Percentiles rank a stretch among this genome's conserved stretches.
Conservation (phyloP, 2,888 invertebrate genomes). For the Hirtodrosophila trivittata region DNA sequence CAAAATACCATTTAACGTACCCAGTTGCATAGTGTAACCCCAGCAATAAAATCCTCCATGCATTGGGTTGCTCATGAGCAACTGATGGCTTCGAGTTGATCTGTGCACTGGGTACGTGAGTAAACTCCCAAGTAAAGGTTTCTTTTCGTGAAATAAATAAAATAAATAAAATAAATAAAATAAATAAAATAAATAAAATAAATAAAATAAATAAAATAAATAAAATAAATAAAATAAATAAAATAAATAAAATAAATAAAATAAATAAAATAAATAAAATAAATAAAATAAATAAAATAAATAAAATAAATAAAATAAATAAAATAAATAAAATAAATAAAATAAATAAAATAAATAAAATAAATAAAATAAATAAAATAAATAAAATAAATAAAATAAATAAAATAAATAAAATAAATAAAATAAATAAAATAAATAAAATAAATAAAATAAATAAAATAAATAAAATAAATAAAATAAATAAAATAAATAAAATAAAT, state of each 20-base stretch:
- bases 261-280: neutral
- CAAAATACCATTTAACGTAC: constrained; percentile 27
- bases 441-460: neutral
- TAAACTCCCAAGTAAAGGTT: too few species aligned
- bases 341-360: neutral
- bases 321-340: too few species aligned
- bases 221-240: too few species aligned
- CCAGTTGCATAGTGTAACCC: neutral
- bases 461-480: too few species aligned
- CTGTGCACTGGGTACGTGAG: too few species aligned
- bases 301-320: too few species aligned
- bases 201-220: neutral
- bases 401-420: too few species aligned
- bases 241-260: neutral
- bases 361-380: too few species aligned
- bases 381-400: neutral
- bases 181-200: too few species aligned
- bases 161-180: neutral
- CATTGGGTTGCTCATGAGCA: too few species aligned
- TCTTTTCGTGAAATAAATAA: neutral
- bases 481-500: neutral
- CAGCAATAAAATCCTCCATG: neutral
- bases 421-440: too few species aligned
- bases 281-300: neutral
- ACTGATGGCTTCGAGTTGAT: too few species aligned